Evolutionary conservation across 2,888 invertebrate genomes (phyloP), one percentile per base, ranked within the genome.

Genomic region (Patella pellucida): DNA sequence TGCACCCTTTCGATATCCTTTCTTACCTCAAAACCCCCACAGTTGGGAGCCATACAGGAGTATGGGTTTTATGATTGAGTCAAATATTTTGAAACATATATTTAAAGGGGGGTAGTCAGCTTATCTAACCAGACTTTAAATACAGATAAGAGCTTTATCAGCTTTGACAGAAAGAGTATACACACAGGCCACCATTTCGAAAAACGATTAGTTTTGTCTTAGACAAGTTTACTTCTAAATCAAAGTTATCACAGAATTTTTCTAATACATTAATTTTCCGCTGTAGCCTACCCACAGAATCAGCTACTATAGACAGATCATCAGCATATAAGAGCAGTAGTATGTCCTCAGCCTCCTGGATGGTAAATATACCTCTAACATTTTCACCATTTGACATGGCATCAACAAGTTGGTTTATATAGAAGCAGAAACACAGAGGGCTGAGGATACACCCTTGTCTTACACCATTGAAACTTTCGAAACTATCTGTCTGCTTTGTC

Each of bases 391-490:
- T 62, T n/a, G n/a, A 7, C 4, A 62, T n/a, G 9, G 23, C 23
- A 62, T 62, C 62, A 62, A 62, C 23, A n/a, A 62, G 15, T 15
- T 62, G 62, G 62, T 62, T 62, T 9, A 62, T 62, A 62, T 62
- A 62, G 23, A 62, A 62, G 23, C 62, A 62, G 23, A 62, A 62
- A 19, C n/a, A 62, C 23, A 62, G n/a, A 0, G 62, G 62, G 3
- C 62, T 62, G n/a, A 62, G 62, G 14, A 62, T 62, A 16, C 62
- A 62, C 19, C 62, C 62, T 62, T 62, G 62, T n/a, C 62, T n/a
- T 2, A 62, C 62, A 19, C 62, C 62, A n/a, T n/a, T 19, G 7
- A 62, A 62, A 62, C 62, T 19, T 7, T 62, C 62, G 23, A 62
- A 62, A n/a, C n/a, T 19, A 1, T n/a, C 19, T 16, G 62, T 62